Evolutionary conservation across 2,888 invertebrate genomes (phyloP).

Genomic region (Heliconius ethilla): DNA sequence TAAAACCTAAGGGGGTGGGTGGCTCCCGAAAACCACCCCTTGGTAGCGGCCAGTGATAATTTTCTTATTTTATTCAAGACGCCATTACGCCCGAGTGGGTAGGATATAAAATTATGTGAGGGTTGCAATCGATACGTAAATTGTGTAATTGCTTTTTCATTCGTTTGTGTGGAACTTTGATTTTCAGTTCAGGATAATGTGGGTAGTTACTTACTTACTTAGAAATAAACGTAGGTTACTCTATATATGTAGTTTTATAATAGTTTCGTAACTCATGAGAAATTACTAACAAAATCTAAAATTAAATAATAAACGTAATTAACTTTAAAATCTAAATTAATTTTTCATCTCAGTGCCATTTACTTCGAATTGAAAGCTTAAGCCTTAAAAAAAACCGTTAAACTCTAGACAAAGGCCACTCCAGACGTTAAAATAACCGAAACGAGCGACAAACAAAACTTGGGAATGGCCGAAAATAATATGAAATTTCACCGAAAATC

Average conservation of each 20-base stretch:
- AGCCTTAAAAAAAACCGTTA: conserved; percentile 22
- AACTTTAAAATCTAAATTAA: conserved; percentile 8
- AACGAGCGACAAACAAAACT: conserved; percentile 44
- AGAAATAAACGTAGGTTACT: background rate
- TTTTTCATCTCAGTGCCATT: conserved; percentile 18
- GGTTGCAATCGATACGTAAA: conserved; percentile 31
- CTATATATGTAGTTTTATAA: background rate
- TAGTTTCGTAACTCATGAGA: background rate
- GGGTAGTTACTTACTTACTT: background rate
- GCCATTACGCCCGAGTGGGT: conserved; percentile 43
- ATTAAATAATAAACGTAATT: background rate
- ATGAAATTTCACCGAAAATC: conserved; percentile 65
- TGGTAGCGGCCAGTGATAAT: conserved; percentile 77
- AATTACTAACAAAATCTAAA: background rate
- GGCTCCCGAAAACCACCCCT: conserved; percentile 76
- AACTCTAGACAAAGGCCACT: conserved; percentile 39
- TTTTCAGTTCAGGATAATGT: background rate
- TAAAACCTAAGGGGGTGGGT: conserved; percentile 74
- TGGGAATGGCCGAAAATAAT: conserved; percentile 46
- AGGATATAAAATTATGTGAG: conserved; percentile 37
- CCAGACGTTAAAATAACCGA: conserved; percentile 43
- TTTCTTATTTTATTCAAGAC: conserved; percentile 71
- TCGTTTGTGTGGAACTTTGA: background rate
- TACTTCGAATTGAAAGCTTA: conserved; percentile 28
- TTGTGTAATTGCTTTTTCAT: conserved; percentile 29